These are phyloP conservation scores for Gorsachius goisagi DNA, from an alignment of 2,113 vertebrate species.

Conservation along the genomic window DNA sequence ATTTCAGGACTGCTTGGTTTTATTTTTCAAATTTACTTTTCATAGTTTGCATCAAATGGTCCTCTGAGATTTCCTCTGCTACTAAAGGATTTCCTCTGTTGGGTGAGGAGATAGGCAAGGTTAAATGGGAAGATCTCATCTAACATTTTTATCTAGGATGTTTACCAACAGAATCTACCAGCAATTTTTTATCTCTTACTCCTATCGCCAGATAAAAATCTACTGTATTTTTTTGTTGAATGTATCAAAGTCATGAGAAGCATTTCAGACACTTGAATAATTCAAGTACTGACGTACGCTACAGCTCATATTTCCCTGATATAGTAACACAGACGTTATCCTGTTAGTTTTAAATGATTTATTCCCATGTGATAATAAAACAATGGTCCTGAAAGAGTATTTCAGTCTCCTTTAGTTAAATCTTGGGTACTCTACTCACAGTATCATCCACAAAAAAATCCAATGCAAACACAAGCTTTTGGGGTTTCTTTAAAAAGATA, in stretches of 20 bases:
- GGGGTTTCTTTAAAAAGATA: not conserved
- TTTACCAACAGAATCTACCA: not conserved
- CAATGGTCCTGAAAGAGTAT: not conserved
- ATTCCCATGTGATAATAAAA: not conserved
- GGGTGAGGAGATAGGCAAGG: not conserved
- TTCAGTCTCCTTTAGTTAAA: not conserved
- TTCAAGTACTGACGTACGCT: not conserved
- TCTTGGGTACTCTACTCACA: not conserved
- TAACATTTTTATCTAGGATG: not conserved
- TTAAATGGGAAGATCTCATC: not conserved
- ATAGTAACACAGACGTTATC: not conserved
- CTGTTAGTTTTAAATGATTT: constrained; percentile 25
- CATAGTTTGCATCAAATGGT: not conserved
- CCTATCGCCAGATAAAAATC: not conserved
- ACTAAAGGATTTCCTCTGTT: not conserved
- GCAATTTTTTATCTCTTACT: not conserved
- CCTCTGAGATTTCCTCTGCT: not conserved
- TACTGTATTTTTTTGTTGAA: not conserved
- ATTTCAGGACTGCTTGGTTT: not conserved
- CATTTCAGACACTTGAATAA: constrained; percentile 33
- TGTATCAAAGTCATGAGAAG: not conserved
- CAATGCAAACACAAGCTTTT: not conserved
- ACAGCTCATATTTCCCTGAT: not conserved
- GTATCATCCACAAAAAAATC: not conserved
- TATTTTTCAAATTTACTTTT: not conserved